These are phyloP conservation scores for Hydrophis major DNA, from an alignment of 2,797 vertebrate species.

Conservation along the genomic window DNA sequence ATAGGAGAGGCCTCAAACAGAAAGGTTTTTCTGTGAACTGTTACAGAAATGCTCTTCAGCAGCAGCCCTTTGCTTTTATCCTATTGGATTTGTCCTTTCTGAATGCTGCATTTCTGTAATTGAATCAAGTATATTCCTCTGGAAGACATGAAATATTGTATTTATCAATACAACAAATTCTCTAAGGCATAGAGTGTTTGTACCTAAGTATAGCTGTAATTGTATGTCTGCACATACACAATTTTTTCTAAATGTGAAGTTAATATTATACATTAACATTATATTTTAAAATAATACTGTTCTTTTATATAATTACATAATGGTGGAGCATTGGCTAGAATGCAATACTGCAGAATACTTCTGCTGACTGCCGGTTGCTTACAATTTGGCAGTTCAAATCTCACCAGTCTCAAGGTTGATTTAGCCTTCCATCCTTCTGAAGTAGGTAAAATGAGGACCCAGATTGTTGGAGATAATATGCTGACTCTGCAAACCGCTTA, in stretches of 20 bases:
- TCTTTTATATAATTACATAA: background rate
- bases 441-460: no score
- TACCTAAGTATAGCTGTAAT: background rate
- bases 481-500: no score
- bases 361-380: no score
- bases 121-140: background rate
- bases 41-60: conserved; percentile 4
- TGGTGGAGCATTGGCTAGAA: no score
- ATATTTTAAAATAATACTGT: background rate
- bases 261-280: background rate
- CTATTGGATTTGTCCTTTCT: conserved; percentile 3
- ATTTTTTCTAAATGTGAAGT: background rate
- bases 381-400: no score
- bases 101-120: background rate
- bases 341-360: no score
- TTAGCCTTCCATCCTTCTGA: no score
- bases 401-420: no score
- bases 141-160: conserved; percentile 16
- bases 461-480: no score
- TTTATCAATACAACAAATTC: conserved; percentile 3
- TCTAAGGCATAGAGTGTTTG: background rate
- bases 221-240: background rate
- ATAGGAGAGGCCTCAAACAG: conserved; percentile 11
- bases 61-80: conserved; percentile 2
- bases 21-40: conserved; percentile 3